Evolutionary conservation across 2,797 vertebrate genomes (phyloP).

Genomic region (Melanotaenia boesemani): DNA sequence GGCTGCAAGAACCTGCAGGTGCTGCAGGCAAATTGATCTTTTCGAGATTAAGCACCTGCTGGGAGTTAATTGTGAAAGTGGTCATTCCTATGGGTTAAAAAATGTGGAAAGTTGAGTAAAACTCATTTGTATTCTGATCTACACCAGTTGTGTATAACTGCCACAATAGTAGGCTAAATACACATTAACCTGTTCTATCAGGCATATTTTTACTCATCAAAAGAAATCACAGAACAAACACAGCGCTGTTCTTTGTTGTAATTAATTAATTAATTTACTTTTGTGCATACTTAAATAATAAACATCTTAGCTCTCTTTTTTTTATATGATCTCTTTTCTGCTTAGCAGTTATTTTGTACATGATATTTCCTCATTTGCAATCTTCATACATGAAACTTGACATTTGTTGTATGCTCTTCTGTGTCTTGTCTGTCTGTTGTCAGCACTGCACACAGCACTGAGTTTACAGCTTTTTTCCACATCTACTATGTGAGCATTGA

Average conservation of each 20-base stretch:
- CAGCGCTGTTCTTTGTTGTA: background rate
- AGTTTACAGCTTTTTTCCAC: background rate
- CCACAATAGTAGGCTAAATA: constrained; percentile 35
- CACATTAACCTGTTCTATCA: constrained; percentile 23
- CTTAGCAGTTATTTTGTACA: background rate
- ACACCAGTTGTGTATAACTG: constrained; percentile 57
- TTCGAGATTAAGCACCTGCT: constrained; percentile 21
- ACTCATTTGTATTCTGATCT: constrained; percentile 57
- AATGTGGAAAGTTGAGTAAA: constrained; percentile 41
- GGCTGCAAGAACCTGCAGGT: background rate
- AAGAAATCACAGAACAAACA: constrained; percentile 16
- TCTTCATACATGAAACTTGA: background rate
- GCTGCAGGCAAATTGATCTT: constrained; percentile 4
- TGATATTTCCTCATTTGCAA: background rate
- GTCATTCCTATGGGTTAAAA: constrained; percentile 20
- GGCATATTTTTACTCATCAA: constrained; percentile 32
- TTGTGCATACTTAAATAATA: background rate
- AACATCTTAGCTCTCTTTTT: background rate
- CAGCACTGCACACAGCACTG: background rate
- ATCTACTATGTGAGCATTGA: background rate
- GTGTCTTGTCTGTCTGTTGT: background rate
- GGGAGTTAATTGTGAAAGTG: constrained; percentile 14
- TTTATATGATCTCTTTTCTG: background rate
- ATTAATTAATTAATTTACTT: constrained; percentile 2
- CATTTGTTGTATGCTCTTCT: background rate